Evolutionary conservation across 2,113 vertebrate genomes (phyloP).

Genomic region (Lophura nycthemera): DNA sequence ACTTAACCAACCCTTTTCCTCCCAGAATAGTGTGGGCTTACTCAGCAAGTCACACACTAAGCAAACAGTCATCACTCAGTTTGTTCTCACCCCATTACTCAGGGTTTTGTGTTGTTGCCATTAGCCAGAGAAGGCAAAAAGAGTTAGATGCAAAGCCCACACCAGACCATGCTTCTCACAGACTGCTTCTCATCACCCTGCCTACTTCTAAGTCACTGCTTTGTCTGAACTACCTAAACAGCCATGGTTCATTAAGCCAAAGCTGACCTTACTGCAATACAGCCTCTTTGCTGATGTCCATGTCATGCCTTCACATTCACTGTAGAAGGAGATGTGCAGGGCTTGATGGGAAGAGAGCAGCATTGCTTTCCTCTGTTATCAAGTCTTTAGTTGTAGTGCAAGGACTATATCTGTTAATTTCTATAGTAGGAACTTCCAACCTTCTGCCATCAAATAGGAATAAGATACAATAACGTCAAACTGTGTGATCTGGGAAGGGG

Average conservation of each 20-base stretch:
- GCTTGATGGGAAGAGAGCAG: neutral
- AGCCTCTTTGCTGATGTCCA: neutral
- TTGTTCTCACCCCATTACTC: neutral
- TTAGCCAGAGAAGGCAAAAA: neutral
- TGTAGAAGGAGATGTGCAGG: neutral
- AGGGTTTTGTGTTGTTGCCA: neutral
- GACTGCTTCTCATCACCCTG: neutral
- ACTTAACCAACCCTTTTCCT: neutral
- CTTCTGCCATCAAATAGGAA: neutral
- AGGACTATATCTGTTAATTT: neutral
- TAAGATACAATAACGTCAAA: neutral
- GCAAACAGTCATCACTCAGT: no score
- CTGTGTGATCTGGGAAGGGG: neutral
- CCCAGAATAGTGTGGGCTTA: neutral
- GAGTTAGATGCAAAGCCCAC: neutral
- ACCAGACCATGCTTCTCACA: neutral
- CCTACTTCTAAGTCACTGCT: slow-evolving; percentile 19
- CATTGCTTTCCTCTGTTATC: neutral
- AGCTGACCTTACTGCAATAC: neutral
- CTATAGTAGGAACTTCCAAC: neutral
- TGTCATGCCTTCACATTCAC: neutral
- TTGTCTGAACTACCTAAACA: neutral
- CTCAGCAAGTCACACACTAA: neutral
- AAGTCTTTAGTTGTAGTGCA: neutral
- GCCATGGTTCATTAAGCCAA: slow-evolving; percentile 57